Evolutionary conservation across 2,888 invertebrate genomes (phyloP).

Genomic region (Hedya salicella): DNA sequence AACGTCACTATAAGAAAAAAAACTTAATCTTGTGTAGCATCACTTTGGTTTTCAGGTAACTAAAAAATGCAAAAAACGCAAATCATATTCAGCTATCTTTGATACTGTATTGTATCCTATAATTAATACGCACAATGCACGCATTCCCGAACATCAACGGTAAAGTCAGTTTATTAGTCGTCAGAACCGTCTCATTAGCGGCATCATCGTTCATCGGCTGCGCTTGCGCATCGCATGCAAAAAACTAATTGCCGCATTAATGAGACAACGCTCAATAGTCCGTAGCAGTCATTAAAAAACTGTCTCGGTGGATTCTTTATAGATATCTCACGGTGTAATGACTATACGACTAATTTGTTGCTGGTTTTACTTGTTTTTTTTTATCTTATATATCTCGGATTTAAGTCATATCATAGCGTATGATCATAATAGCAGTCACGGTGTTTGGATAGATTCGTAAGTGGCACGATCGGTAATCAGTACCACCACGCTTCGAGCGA

Average conservation of each 20-base stretch:
- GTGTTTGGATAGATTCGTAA: no score
- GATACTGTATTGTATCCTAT: no score
- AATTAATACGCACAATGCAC: no score
- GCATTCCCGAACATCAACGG: neutral
- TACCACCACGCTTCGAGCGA: no score
- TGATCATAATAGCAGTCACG: no score
- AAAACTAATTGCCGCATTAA: constrained; percentile 18
- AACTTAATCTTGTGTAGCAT: no score
- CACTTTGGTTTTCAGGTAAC: no score
- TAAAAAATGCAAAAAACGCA: no score
- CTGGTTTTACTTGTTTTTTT: neutral
- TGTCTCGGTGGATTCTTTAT: constrained; percentile 12
- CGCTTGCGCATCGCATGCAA: constrained; percentile 7
- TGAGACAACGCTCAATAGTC: constrained; percentile 5
- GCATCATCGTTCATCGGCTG: constrained; percentile 13
- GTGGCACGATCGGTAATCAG: no score
- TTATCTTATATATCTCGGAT: neutral
- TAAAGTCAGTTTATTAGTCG: neutral
- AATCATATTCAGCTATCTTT: no score
- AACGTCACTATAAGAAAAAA: no score
- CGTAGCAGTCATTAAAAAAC: constrained; percentile 7
- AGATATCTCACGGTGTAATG: constrained; percentile 20
- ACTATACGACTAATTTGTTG: constrained; percentile 11
- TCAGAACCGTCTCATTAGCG: constrained; percentile 25
- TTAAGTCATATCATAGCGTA: no score